Evolutionary conservation across 2,113 vertebrate genomes (phyloP).

Genomic region (Larimichthys crocea): DNA sequence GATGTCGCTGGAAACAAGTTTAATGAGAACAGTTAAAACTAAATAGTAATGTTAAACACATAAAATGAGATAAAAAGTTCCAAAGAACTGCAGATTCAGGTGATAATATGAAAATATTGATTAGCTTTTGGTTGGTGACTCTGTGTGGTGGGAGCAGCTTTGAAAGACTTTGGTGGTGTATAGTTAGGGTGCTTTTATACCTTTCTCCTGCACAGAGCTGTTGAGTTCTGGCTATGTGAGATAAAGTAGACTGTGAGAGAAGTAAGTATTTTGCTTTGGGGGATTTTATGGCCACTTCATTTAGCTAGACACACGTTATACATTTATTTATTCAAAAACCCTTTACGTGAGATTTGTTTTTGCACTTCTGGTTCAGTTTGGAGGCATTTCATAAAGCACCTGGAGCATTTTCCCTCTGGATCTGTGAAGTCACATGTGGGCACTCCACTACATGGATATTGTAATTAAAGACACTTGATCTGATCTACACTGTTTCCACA

Average conservation of each 20-base stretch:
- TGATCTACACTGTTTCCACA: not conserved
- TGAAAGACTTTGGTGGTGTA: too few relatives aligned
- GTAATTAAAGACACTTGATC: slow-evolving; percentile 16
- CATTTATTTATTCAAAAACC: not conserved
- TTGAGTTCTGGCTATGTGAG: too few relatives aligned
- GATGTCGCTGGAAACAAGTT: not conserved
- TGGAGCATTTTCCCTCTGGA: not conserved
- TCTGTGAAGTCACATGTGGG: slow-evolving; percentile 2
- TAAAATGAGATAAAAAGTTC: too few relatives aligned
- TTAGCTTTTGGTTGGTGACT: not conserved
- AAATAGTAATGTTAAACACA: too few relatives aligned
- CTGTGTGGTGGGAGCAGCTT: not conserved
- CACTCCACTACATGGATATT: not conserved
- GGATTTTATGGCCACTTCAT: not conserved
- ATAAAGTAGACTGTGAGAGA: too few relatives aligned
- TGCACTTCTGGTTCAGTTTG: not conserved
- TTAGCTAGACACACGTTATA: not conserved
- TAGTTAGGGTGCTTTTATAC: too few relatives aligned
- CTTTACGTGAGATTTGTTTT: not conserved
- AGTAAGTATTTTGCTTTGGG: not conserved
- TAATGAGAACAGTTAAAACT: not conserved
- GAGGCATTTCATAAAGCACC: not conserved
- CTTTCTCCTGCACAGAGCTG: too few relatives aligned
- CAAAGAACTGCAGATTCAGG: not conserved
- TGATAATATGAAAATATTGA: not conserved